Percentiles rank a stretch among this genome's conserved stretches.
Conservation (phyloP, 2,797 vertebrate genomes). For the Poecilia velifera region DNA sequence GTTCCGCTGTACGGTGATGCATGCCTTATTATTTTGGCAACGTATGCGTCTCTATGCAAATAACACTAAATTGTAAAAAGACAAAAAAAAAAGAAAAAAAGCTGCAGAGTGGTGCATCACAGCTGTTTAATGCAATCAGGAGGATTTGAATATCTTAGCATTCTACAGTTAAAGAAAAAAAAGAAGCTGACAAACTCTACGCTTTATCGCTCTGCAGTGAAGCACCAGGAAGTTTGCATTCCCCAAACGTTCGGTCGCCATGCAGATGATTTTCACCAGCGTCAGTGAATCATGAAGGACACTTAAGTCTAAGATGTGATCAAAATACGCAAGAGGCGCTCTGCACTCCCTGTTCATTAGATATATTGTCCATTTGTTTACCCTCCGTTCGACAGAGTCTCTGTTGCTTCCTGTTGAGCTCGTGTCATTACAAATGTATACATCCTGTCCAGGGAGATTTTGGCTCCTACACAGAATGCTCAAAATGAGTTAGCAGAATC, state of each 20-base stretch:
- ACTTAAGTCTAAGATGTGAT: constrained; percentile 78
- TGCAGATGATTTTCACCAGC: constrained; percentile 74
- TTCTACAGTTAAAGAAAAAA: constrained; percentile 44
- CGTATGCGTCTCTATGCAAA: constrained; percentile 25
- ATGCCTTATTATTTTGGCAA: constrained; percentile 16
- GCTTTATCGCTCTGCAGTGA: constrained; percentile 58
- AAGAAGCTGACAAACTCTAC: constrained; percentile 18
- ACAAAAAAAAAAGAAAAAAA: not conserved
- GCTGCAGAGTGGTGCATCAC: constrained; percentile 27
- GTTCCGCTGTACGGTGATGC: constrained; percentile 31
- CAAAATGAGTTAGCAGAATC: constrained; percentile 2
- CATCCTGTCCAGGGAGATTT: constrained; percentile 11
- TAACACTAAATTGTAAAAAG: constrained; percentile 23
- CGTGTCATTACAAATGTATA: constrained; percentile 3
- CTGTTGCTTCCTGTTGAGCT: constrained; percentile 18
- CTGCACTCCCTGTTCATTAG: constrained; percentile 48
- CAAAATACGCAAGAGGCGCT: constrained; percentile 62
- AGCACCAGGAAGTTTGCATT: constrained; percentile 63
- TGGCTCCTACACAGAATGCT: not conserved
- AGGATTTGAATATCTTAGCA: constrained; percentile 62
- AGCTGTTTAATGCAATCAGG: constrained; percentile 48
- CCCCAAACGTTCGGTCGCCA: constrained; percentile 67
- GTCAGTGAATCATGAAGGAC: constrained; percentile 77
- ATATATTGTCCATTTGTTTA: constrained; percentile 46
- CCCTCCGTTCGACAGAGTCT: constrained; percentile 18